Evolutionary conservation across 2,797 vertebrate species (phyloP), one percentile per base, ranked within the genome.

Genomic region (Cichlasoma orientale): DNA sequence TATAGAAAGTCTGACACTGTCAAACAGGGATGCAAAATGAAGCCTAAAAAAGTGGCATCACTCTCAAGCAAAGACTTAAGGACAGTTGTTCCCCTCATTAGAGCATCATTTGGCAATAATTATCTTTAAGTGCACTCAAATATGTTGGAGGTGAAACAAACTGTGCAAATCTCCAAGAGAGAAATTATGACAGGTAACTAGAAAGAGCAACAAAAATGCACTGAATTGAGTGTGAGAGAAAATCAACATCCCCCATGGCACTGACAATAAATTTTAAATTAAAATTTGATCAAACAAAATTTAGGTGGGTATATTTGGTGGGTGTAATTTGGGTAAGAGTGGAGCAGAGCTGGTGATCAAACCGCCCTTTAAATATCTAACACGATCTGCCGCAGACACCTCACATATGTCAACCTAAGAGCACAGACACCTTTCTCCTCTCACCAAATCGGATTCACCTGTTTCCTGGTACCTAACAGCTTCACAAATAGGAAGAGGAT

Each of bases 81-180:
- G 82, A 92, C 88, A 88, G 90, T 91, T 89, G 89, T 92, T 91
- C 74, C 90, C 82, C 85, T 94, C 88, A 88, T 92, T 93, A 91
- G 87, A 87, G 84, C 85, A 89, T 94, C 88, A 93, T 94, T 93
- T 95, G 84, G 89, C 82, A 94, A 94, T 94, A 94, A 95, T 96
- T 95, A 95, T 90, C 85, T 93, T 90, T 94, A 95, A 95, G 95
- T 96, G 95, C 92, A 94, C 90, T 93, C 72, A 88, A 89, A 93
- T 89, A 91, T 88, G 84, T 85, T 66, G 70, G 75, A 89, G 86
- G 88, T 93, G 89, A 88, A 90, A 91, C 82, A 93, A 93, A 92
- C 91, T 90, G 88, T 84, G 85, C 86, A 77, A 83, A 88, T 83
- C 86, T 85, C 69, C 53, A 56, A 71, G 78, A 72, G 77, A 82